These are phyloP conservation scores for Entomyzon cyanotis DNA, from an alignment of 2,113 vertebrate species.

Conservation along the genomic window DNA sequence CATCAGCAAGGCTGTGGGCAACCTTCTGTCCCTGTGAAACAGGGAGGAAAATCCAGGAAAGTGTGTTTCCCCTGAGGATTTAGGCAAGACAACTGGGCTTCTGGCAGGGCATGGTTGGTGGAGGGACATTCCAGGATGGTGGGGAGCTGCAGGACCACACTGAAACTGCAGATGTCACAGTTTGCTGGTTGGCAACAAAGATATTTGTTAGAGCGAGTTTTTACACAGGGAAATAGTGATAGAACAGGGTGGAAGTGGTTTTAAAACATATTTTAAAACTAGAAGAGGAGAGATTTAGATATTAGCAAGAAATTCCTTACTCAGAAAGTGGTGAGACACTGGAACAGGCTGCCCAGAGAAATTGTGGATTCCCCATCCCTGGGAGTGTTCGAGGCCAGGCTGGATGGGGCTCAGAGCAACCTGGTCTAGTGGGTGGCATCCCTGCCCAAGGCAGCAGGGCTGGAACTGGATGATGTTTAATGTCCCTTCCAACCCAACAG, in stretches of 20 bases:
- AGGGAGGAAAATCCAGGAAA: neutral
- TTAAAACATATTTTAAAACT: neutral
- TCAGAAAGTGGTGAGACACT: neutral
- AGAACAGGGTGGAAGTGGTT: neutral
- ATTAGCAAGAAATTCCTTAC: neutral
- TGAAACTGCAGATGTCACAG: neutral
- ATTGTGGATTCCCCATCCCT: neutral
- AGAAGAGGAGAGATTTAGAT: neutral
- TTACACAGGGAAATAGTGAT: neutral
- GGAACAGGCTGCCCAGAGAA: neutral
- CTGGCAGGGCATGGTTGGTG: accelerated
- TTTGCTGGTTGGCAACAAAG: accelerated
- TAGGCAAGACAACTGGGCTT: neutral
- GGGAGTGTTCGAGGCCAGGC: neutral
- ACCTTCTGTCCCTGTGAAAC: neutral
- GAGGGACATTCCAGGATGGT: neutral
- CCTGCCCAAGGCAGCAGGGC: neutral
- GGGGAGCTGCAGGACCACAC: neutral
- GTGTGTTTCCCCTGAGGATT: neutral
- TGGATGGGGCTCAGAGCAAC: neutral
- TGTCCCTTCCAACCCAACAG: neutral
- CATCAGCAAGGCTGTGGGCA: accelerated
- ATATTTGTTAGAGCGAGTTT: neutral
- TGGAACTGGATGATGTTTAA: neutral
- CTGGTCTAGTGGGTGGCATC: neutral